A percentile compares a stretch with the other conserved stretches of the same genome.
phyloP scores from a whole-genome alignment of 2,113 vertebrate species.

The Anguilla japonica region DNA sequence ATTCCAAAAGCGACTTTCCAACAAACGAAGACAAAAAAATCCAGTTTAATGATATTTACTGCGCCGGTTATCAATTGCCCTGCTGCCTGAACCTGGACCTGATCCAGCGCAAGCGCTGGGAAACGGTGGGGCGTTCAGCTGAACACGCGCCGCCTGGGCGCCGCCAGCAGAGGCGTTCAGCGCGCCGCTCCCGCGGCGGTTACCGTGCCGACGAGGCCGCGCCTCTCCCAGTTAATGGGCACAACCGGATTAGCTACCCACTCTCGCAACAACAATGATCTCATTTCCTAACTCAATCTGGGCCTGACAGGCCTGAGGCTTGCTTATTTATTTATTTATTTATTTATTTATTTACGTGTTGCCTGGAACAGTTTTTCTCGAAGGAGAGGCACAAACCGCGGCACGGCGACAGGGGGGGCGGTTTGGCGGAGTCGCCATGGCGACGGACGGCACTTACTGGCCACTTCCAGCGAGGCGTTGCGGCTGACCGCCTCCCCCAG shows the following conservation, averaged over 20 bases:
- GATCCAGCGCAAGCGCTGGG: constrained; percentile 35
- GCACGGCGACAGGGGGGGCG: not conserved
- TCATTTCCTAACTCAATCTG: not conserved
- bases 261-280: not conserved
- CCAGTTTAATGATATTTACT: constrained; percentile 46
- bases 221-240: constrained; percentile 35
- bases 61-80: constrained; percentile 30
- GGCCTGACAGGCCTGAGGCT: not conserved
- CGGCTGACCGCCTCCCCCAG: constrained; percentile 93
- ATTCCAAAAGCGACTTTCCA: constrained; percentile 46
- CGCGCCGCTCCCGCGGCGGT: constrained; percentile 39
- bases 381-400: not conserved
- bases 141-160: constrained; percentile 55
- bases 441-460: constrained; percentile 77
- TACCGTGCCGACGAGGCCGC: constrained; percentile 43
- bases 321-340: not conserved
- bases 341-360: not conserved
- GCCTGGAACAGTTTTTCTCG: not conserved
- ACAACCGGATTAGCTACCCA: not conserved
- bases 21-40: not conserved
- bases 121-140: constrained; percentile 42
- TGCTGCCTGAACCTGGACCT: constrained; percentile 25
- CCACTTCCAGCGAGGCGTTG: constrained; percentile 95
- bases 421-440: not conserved
- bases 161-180: constrained; percentile 26